A percentile compares a stretch with the other conserved stretches of the same genome.
Evolutionary conservation across 2,888 invertebrate genomes (phyloP).

Genomic region (Drosophila setosimentum): DNA sequence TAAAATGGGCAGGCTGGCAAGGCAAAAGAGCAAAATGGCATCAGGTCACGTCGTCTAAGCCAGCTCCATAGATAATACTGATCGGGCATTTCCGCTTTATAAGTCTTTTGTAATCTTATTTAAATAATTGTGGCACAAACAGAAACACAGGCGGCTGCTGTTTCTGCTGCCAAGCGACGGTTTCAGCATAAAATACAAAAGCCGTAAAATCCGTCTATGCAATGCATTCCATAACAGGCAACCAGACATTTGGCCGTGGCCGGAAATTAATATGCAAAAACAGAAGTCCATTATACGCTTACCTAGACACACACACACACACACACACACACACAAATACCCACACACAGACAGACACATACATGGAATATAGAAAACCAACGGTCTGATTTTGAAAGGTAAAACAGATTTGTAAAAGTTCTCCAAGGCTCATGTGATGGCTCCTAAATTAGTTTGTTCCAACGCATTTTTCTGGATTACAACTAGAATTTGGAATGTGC

Average conservation of each 20-base stretch:
- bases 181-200: slow-evolving; percentile 38
- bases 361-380: neutral
- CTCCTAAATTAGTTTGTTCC: slow-evolving; percentile 7
- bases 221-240: slow-evolving; percentile 28
- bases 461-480: neutral
- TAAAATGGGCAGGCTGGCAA: slow-evolving; percentile 25
- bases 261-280: slow-evolving; percentile 81
- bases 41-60: slow-evolving; percentile 20
- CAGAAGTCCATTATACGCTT: slow-evolving; percentile 75
- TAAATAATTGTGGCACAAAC: slow-evolving; percentile 77
- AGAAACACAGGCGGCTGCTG: slow-evolving; percentile 13
- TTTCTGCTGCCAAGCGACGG: slow-evolving; percentile 15
- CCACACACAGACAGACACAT: slow-evolving; percentile 12
- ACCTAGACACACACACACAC: slow-evolving; percentile 47
- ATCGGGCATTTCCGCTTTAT: slow-evolving; percentile 68
- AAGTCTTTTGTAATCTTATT: slow-evolving; percentile 77
- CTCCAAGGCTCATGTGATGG: neutral
- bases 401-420: slow-evolving; percentile 7
- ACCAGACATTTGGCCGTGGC: slow-evolving; percentile 29
- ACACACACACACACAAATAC: slow-evolving; percentile 23
- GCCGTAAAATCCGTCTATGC: slow-evolving; percentile 33
- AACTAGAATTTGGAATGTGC: neutral
- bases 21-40: slow-evolving; percentile 42
- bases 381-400: slow-evolving; percentile 19
- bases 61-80: slow-evolving; percentile 46